Evolutionary conservation across 2,888 invertebrate species (phyloP).

Genomic region (Ptychoptera albimana): DNA sequence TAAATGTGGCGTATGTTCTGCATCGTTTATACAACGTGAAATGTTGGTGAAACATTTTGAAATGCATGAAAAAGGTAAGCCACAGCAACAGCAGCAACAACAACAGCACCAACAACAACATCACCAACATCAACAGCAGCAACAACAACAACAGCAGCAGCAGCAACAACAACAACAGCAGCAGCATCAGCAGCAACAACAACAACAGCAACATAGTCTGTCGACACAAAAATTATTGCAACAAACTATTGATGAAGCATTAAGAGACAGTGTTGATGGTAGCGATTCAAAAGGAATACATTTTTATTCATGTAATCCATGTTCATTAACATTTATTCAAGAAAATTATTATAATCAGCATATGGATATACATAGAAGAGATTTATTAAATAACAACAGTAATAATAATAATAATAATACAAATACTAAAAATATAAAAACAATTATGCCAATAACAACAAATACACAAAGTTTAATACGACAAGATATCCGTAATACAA

Average conservation of each 20-base stretch:
- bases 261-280: slow-evolving; percentile 19
- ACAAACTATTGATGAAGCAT: slow-evolving; percentile 30
- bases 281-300: slow-evolving; percentile 20
- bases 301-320: slow-evolving; percentile 31
- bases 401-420: neutral
- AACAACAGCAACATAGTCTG: slow-evolving; percentile 4
- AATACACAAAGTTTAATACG: slow-evolving; percentile 11
- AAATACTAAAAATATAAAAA: neutral
- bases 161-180: slow-evolving; percentile 1
- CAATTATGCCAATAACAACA: slow-evolving; percentile 3
- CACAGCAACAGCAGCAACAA: slow-evolving; percentile 14
- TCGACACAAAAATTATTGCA: slow-evolving; percentile 29
- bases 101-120: slow-evolving; percentile 11
- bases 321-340: slow-evolving; percentile 31
- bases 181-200: neutral
- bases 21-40: slow-evolving; percentile 29
- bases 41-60: slow-evolving; percentile 29
- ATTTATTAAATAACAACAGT: neutral
- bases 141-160: slow-evolving; percentile 6
- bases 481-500: slow-evolving; percentile 18
- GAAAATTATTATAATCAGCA: slow-evolving; percentile 31
- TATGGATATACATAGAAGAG: slow-evolving; percentile 26
- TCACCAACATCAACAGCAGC: slow-evolving; percentile 5
- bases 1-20: slow-evolving; percentile 29
- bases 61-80: slow-evolving; percentile 20